Evolutionary conservation across 2,888 invertebrate genomes (phyloP), one percentile per base, ranked within the genome.

Genomic region (Synanthedon formicaeformis): DNA sequence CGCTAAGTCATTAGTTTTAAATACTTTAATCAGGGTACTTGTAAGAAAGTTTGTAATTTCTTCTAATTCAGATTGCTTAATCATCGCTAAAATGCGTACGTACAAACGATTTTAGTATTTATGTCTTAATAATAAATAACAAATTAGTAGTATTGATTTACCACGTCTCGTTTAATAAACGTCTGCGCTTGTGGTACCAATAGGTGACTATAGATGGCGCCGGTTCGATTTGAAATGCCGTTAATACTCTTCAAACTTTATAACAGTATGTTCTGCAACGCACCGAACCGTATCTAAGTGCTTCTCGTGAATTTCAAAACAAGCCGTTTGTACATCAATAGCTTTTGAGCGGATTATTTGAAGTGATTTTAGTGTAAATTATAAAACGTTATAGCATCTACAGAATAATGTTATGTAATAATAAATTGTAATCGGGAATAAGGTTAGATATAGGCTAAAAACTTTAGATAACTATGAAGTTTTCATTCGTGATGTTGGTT

Each of bases 231-330:
- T 27, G 27, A 27, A 0, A 14, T 0, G n/a, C 1, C 18, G 10
- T 48, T 41, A 23, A 4, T 4, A 51, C 16, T 62, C 41, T 16
- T 0, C 34, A 48, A 54, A 41, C 52, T 41, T 50, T 5, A 6
- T 0, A 11, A 2, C 68, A 23, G 73, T 78, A 56, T 70, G 71
- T 75, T 53, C 41, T 13, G 13, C 6, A 14, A 64, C 56, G 64
- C 63, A 77, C 61, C 74, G 72, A 78, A 75, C 73, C 83, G 69
- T 80, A 67, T 78, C 85, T 78, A 82, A 86, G 85, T 77, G 84
- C 78, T 77, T 69, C 63, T 75, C 72, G 76, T 71, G 74, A 81
- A 83, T 83, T 85, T 83, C 85, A 83, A 85, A 86, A 78, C 78
- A 81, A 81, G 75, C 78, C 68, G 77, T 82, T 81, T 78, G 73